Evolutionary conservation across 2,113 vertebrate genomes (phyloP).

Genomic region (Sinocyclocheilus anophthalmus): DNA sequence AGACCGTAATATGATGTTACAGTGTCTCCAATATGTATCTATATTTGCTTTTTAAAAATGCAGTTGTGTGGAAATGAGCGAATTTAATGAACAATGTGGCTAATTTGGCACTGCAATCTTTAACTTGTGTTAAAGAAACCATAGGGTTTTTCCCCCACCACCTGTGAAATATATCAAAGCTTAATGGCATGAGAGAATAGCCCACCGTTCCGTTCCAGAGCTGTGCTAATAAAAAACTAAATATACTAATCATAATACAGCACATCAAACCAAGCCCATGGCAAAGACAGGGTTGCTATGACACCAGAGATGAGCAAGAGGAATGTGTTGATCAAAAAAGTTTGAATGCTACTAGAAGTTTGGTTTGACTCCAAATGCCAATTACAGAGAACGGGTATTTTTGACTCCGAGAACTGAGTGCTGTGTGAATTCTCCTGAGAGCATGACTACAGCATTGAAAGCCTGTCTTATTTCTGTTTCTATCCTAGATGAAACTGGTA

Average conservation of each 20-base stretch:
- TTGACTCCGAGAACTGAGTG: constrained; percentile 1
- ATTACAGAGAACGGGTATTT: constrained; percentile 25
- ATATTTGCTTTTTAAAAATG: neutral
- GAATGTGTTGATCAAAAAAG: constrained; percentile 40
- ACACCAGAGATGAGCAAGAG: constrained; percentile 35
- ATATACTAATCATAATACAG: constrained; percentile 51
- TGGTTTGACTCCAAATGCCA: constrained; percentile 41
- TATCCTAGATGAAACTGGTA: neutral
- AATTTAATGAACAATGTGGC: neutral
- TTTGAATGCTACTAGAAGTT: constrained; percentile 39
- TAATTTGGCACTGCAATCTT: neutral
- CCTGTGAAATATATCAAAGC: constrained; percentile 27
- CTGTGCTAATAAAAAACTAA: constrained; percentile 51
- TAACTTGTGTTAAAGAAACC: constrained; percentile 9
- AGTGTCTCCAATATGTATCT: neutral
- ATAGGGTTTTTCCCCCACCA: neutral
- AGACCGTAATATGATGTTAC: neutral
- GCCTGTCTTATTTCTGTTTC: constrained; percentile 1
- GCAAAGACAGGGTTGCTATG: constrained; percentile 54
- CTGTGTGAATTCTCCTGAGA: constrained; percentile 18
- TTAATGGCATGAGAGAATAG: constrained; percentile 27
- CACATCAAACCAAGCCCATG: constrained; percentile 43
- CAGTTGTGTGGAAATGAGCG: neutral
- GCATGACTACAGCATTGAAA: constrained; percentile 18
- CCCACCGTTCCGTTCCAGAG: neutral